These are phyloP conservation scores for Astatotilapia flaviijosephi DNA, from an alignment of 2,113 vertebrate species.

Conservation along the genomic window DNA sequence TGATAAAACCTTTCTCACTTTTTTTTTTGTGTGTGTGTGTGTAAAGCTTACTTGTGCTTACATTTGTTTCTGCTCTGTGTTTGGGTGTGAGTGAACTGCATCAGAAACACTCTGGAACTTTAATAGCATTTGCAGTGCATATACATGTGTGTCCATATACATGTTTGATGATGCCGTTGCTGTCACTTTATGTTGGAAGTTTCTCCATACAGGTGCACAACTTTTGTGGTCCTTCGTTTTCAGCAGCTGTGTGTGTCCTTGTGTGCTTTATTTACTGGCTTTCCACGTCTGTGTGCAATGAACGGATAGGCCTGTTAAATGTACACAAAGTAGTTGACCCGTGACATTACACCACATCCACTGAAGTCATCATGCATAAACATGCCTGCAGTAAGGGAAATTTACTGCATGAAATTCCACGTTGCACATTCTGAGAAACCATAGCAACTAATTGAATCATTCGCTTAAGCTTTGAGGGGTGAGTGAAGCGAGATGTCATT, in stretches of 20 bases:
- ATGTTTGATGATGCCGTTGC: background rate
- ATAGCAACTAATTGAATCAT: slow-evolving; percentile 50
- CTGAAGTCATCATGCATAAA: slow-evolving; percentile 52
- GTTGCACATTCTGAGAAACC: slow-evolving; percentile 39
- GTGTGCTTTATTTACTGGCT: background rate
- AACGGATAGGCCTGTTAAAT: background rate
- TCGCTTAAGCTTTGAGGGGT: slow-evolving; percentile 13
- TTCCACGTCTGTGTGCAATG: background rate
- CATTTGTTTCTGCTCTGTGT: background rate
- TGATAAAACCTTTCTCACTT: background rate
- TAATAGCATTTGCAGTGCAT: background rate
- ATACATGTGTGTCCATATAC: background rate
- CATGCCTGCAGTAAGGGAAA: slow-evolving; percentile 29
- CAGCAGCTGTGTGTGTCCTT: background rate
- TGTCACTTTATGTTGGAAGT: background rate
- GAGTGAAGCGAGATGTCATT: slow-evolving; percentile 32
- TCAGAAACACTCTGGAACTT: background rate
- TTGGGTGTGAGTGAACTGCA: background rate
- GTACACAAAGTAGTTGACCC: slow-evolving; percentile 14
- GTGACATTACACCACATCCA: slow-evolving; percentile 22
- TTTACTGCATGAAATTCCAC: slow-evolving; percentile 30
- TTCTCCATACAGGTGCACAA: background rate
- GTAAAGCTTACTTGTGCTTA: background rate
- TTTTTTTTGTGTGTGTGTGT: background rate
- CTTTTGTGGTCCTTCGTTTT: background rate